phyloP scores from a whole-genome alignment of 2,888 invertebrate genomes.

The Heliconius charithonia region DNA sequence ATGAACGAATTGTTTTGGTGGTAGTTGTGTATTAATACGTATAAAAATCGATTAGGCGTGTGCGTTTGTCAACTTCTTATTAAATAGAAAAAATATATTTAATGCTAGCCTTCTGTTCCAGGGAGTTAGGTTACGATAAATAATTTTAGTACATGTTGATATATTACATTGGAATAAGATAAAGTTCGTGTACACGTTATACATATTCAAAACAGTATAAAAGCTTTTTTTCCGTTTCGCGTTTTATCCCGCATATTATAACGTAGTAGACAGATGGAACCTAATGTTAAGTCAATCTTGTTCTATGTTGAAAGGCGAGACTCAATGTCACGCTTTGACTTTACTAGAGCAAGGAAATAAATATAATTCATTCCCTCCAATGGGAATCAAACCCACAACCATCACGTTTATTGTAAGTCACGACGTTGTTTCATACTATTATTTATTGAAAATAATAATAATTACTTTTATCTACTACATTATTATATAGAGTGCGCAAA shows the following conservation, averaged over 20 bases:
- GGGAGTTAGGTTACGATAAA: not conserved
- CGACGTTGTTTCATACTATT: no score
- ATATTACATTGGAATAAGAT: not conserved
- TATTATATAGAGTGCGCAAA: slow-evolving; percentile 6
- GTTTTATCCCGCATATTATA: not conserved
- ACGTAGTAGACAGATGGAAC: not conserved
- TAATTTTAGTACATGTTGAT: not conserved
- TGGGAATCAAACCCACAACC: not conserved
- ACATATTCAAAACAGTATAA: not conserved
- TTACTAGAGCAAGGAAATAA: not conserved
- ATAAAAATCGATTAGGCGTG: slow-evolving; percentile 53
- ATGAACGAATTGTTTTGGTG: slow-evolving; percentile 67
- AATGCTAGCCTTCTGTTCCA: slow-evolving; percentile 17
- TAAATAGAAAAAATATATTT: slow-evolving; percentile 26
- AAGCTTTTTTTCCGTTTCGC: no score
- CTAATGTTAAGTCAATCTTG: not conserved
- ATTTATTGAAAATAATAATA: no score
- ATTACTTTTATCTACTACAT: not conserved
- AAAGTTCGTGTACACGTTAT: not conserved
- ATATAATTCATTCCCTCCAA: not conserved
- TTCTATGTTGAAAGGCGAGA: not conserved
- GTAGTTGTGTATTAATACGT: slow-evolving; percentile 55
- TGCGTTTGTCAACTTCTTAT: slow-evolving; percentile 52
- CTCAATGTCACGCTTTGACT: not conserved
- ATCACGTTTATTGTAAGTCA: not conserved